phyloP scores from a whole-genome alignment of 2,113 vertebrate genomes.

The Onychostoma macrolepis region DNA sequence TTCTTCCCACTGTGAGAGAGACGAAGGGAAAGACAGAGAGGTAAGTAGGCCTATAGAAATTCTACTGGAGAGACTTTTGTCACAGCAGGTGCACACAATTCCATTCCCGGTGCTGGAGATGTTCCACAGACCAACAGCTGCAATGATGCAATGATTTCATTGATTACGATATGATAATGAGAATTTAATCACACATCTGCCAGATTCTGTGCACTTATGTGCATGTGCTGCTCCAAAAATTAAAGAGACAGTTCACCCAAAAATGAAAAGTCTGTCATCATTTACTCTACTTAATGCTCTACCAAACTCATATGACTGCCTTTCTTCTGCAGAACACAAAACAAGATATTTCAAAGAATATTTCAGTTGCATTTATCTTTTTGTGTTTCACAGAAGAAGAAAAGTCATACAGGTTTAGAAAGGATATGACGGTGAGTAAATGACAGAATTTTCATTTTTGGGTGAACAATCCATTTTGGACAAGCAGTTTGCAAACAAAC shows the following conservation, averaged over 20 bases:
- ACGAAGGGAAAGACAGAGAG: constrained; percentile 12
- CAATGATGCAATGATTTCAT: constrained; percentile 20
- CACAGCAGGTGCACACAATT: constrained; percentile 48
- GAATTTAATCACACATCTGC: constrained; percentile 53
- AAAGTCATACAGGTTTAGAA: not conserved
- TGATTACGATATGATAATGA: constrained; percentile 51
- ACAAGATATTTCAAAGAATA: not conserved
- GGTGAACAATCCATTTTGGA: not conserved
- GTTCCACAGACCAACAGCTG: constrained; percentile 32
- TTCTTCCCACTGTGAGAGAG: constrained; percentile 76
- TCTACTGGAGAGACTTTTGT: constrained; percentile 7
- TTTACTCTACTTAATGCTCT: not conserved
- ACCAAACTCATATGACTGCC: not conserved
- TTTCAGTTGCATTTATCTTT: not conserved
- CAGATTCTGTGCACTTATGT: constrained; percentile 9
- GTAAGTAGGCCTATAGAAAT: constrained; percentile 19
- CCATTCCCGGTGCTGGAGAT: constrained; percentile 17
- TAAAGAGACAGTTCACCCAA: not conserved
- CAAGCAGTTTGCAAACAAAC: not conserved
- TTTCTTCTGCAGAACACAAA: not conserved
- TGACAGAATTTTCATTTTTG: not conserved
- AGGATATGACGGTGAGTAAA: not conserved
- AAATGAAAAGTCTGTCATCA: not conserved
- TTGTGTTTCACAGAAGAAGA: not conserved
- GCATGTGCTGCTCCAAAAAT: not conserved